Conservation (phyloP, 30 jellyfish, hydroid and myxozoan genomes). For the Rhopilema esculentum region DNA sequence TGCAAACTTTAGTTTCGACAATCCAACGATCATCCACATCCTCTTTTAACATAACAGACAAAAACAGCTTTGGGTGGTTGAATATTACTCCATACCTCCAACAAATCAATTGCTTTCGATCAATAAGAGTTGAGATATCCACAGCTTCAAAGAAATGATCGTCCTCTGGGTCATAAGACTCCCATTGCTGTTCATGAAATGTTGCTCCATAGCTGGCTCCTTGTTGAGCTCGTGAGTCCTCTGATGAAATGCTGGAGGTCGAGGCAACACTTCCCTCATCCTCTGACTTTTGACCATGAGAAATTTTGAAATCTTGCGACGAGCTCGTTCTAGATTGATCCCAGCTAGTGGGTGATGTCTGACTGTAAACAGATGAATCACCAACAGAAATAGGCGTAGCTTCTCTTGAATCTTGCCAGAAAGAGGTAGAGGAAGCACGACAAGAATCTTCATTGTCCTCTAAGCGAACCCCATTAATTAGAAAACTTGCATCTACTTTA, state of each 20-base stretch:
- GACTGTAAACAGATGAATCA: conserved; percentile 35
- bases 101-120: conserved; percentile 60
- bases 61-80: conserved; percentile 75
- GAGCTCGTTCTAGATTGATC: conserved; percentile 29
- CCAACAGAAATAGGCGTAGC: conserved; percentile 52
- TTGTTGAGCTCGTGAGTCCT: not conserved
- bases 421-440: conserved; percentile 5
- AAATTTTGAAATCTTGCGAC: not conserved
- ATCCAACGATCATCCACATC: conserved; percentile 38
- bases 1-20: conserved; percentile 79
- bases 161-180: conserved; percentile 1
- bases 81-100: conserved; percentile 90
- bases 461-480: not conserved
- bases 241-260: not conserved
- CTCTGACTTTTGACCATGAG: not conserved
- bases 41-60: conserved; percentile 56
- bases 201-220: not conserved
- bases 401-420: conserved; percentile 8
- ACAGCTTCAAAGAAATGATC: conserved; percentile 35
- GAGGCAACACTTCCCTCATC: not conserved
- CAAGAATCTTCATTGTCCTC: not conserved
- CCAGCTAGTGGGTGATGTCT: conserved; percentile 9
- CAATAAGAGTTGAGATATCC: conserved; percentile 64
- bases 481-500: not conserved
- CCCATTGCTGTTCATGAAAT: too few relatives aligned